Conservation (phyloP, 2,797 vertebrate genomes). For the Crenichthys baileyi region DNA sequence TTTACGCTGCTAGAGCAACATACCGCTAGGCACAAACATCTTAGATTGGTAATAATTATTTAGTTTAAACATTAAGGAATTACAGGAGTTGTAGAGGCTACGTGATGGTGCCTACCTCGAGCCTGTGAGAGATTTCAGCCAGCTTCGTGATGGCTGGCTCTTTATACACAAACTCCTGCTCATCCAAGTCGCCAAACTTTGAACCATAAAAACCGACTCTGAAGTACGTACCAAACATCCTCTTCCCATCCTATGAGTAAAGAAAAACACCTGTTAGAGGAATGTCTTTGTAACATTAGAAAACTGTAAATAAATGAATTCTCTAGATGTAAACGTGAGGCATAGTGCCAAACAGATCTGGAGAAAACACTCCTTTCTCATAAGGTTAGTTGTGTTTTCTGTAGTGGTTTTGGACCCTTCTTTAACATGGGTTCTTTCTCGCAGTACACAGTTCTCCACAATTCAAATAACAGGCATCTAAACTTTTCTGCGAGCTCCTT, state of each 20-base stretch:
- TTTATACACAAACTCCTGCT: conserved; percentile 99
- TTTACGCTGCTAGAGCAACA: background rate
- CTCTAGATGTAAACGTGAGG: background rate
- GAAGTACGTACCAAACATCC: conserved; percentile 99
- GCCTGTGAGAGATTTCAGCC: conserved; percentile 95
- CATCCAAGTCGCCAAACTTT: conserved; percentile 96
- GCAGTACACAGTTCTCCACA: background rate
- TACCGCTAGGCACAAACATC: background rate
- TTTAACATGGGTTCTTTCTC: no score
- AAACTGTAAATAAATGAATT: background rate
- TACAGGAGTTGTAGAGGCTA: background rate
- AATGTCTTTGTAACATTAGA: background rate
- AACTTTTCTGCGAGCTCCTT: no score
- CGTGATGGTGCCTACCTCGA: conserved; percentile 84
- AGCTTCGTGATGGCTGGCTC: conserved; percentile 98
- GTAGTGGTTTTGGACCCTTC: no score
- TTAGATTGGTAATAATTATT: background rate
- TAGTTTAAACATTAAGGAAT: background rate
- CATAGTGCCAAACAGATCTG: background rate
- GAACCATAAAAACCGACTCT: conserved; percentile 97
- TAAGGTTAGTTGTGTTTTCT: background rate
- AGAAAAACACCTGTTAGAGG: conserved; percentile 14
- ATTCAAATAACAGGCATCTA: background rate
- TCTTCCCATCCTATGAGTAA: conserved; percentile 89
- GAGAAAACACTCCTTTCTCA: background rate